Base-by-base conservation (phyloP, 2,888 invertebrate species). In the Tyria jacobaeae region DNA sequence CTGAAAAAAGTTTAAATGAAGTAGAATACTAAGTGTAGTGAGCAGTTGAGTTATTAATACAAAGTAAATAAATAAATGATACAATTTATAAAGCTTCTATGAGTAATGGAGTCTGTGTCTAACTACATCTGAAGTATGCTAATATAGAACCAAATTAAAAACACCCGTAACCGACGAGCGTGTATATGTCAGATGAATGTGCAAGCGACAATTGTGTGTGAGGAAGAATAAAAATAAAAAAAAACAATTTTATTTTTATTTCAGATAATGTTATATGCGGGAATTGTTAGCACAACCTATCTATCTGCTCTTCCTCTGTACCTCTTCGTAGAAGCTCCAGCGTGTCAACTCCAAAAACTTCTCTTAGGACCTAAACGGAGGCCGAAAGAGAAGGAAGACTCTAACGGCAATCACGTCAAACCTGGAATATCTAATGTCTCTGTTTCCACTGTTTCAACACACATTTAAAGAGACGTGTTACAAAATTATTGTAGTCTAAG, bases 201-300 rank as follows among this genome's bases (percentile, higher is more conserved):
- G n/a, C n/a, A n/a, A n/a, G n/a, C n/a, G n/a, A n/a, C n/a, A n/a
- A n/a, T n/a, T n/a, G n/a, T n/a, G n/a, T n/a, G n/a, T n/a, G n/a
- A n/a, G n/a, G n/a, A n/a, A n/a, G n/a, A n/a, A n/a, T n/a, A n/a
- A n/a, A n/a, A n/a, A n/a, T n/a, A n/a, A 27, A 6, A 4, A 4
- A 31, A 31, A 31, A 31, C 4, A 31, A 2, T 3, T 31, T 7
- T 7, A 31, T 31, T 53, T 47, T 24, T 47, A 6, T 78, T 82
- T 3, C 83, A 94, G 93, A 92, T 93, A 25, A 93, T 94, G 93
- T 75, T 94, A 0, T 93, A 84, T 75, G 89, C 89, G 2, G 94
- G 94, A 1, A 93, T 92, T 41, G 93, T 93, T 0, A 83, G 77
- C 52, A 85, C 87, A 0, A 92, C 92, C 0, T 94, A 88, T 64